Percentiles rank a stretch among this genome's conserved stretches.
Evolutionary conservation across 2,888 invertebrate genomes (phyloP).

Genomic region (Tridacna gigas): DNA sequence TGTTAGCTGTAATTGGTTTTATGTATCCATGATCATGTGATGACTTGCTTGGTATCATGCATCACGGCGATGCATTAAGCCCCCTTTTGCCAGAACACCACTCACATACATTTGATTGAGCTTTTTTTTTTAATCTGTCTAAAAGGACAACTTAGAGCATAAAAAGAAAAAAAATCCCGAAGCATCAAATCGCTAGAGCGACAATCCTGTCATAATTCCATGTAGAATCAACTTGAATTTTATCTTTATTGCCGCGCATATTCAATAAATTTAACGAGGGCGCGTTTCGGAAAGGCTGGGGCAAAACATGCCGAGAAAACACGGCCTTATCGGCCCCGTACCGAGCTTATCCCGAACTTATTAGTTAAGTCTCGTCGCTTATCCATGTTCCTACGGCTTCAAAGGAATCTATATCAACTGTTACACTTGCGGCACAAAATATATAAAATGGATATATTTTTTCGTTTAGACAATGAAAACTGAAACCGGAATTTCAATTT

Average conservation of each 20-base stretch:
- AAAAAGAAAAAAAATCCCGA: no score
- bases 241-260: conserved; percentile 17
- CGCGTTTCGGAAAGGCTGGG: conserved; percentile 11
- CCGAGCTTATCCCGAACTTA: conserved; percentile 51
- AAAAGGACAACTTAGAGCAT: no score
- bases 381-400: conserved; percentile 53
- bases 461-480: no score
- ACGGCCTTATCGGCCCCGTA: conserved; percentile 32
- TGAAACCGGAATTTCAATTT: no score
- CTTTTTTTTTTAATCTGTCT: no score
- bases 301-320: conserved; percentile 1
- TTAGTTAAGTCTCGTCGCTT: conserved; percentile 55
- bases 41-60: no score
- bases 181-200: neutral
- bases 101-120: no score
- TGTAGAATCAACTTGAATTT: neutral
- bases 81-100: no score
- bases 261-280: conserved; percentile 21
- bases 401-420: conserved; percentile 55
- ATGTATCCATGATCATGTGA: no score
- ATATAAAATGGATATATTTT: no score
- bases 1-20: no score
- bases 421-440: conserved; percentile 21
- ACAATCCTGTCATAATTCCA: neutral
- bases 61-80: no score